Evolutionary conservation across 2,888 invertebrate species (phyloP).

Genomic region (Galerucella pusilla): DNA sequence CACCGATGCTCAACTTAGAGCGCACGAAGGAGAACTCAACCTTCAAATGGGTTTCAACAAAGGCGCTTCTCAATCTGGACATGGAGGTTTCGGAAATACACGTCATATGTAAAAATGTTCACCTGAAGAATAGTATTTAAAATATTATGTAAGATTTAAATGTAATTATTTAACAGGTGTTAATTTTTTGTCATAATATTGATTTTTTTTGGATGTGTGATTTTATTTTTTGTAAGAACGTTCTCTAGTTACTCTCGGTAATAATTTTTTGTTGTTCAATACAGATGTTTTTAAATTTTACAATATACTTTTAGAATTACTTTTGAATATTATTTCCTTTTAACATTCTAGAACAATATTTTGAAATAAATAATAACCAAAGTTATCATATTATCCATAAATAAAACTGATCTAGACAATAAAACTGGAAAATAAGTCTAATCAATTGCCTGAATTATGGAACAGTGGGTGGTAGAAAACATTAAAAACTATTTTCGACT

Average conservation of each 20-base stretch:
- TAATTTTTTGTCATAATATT: too few species aligned
- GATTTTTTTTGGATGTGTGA: too few species aligned
- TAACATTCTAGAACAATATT: not conserved
- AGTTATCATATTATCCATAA: not conserved
- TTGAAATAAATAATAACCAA: not conserved
- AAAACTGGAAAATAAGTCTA: not conserved
- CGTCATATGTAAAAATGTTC: slow-evolving; percentile 78
- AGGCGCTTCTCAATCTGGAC: slow-evolving; percentile 92
- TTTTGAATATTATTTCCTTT: not conserved
- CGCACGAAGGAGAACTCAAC: slow-evolving; percentile 88
- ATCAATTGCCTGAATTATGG: slow-evolving; percentile 13
- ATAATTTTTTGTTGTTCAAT: slow-evolving; percentile 23
- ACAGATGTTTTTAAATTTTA: slow-evolving; percentile 38
- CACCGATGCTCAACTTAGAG: slow-evolving; percentile 91
- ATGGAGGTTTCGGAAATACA: slow-evolving; percentile 91
- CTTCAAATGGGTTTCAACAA: slow-evolving; percentile 97
- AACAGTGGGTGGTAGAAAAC: slow-evolving; percentile 18
- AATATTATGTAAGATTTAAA: not conserved
- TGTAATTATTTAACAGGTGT: too few species aligned
- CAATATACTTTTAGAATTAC: slow-evolving; percentile 7
- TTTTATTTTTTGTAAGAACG: not conserved
- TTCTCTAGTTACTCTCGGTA: too few species aligned
- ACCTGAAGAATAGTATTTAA: not conserved
- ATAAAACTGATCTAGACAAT: slow-evolving; percentile 13
- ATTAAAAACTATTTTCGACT: slow-evolving; percentile 29